These are phyloP conservation scores for Noctuana brunneofusca DNA, from an alignment of 2,888 invertebrate genomes.

Conservation along the genomic window DNA sequence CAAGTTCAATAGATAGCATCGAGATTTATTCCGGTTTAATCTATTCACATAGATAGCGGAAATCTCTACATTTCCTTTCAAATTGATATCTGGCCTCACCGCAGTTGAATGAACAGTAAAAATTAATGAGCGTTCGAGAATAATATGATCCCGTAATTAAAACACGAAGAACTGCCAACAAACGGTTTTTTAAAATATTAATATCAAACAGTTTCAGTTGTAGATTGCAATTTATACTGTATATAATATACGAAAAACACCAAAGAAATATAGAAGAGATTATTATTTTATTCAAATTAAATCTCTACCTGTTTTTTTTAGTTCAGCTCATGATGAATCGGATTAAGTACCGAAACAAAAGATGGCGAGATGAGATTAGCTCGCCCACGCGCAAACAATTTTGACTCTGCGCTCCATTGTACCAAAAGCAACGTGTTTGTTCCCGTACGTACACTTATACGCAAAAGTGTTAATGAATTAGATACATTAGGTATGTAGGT, in stretches of 20 bases:
- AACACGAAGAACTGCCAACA: neutral
- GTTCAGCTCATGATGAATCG: no score
- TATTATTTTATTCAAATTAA: neutral
- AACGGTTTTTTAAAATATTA: neutral
- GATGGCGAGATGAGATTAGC: slow-evolving; percentile 22
- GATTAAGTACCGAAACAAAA: no score
- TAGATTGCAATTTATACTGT: no score
- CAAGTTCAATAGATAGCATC: neutral
- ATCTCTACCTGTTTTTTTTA: neutral
- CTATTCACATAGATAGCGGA: neutral
- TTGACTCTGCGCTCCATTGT: neutral
- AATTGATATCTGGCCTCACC: neutral
- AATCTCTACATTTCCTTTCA: neutral
- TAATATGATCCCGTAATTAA: neutral
- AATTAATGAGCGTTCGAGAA: neutral
- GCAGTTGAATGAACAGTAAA: neutral
- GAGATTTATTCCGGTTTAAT: neutral
- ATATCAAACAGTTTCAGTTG: no score
- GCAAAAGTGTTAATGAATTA: slow-evolving; percentile 29
- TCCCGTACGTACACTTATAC: neutral
- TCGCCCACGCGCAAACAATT: slow-evolving; percentile 24
- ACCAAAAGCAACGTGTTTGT: neutral
- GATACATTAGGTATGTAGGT: slow-evolving; percentile 8
- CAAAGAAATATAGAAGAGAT: no score
- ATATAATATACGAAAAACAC: no score